Base-by-base conservation (phyloP, 2,797 vertebrate species). In the Galagoides demidoff region DNA sequence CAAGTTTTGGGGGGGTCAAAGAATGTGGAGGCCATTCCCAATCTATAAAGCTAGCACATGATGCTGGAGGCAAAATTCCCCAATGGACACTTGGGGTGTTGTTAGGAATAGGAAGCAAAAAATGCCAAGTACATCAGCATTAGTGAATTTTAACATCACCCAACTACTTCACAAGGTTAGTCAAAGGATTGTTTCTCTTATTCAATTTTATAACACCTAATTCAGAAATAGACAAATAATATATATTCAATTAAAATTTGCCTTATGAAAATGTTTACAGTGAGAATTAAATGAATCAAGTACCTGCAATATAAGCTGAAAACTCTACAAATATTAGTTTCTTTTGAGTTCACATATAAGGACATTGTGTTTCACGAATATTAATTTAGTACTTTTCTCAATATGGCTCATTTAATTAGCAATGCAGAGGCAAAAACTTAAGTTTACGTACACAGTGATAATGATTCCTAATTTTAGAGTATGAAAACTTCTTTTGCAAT, bases 101-200 rank as follows among this genome's bases (percentile, higher is more conserved):
- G 11, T 59, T 37, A 71, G 19, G 20, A 71, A 89, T 17, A 89
- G 73, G 55, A 39, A 83, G 25, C 20, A 94, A 85, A 74, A 64
- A 63, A 77, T 12, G 4, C 45, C 87, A 49, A 84, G 6, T 76
- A 63, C 1, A 68, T 81, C 3, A 3, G 5, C 43, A 94, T 64
- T 29, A 34, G 77, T 66, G 77, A 61, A 85, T 64, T 39, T 85
- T 76, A 14, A 85, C 37, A 81, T 61, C 23, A 34, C 20, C 2
- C 52, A 86, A 83, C 34, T 85, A 82, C n/a, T 29, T 89, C 52
- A 84, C 71, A 92, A 81, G 5, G 3, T 85, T n/a, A 87, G 83
- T 89, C 20, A 27, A 83, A 77, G 55, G n/a, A 76, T 22, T 39
- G 22, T 57, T n/a, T 66, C 10, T 66, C 19, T 29, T 81, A 2